Evolutionary conservation across 2,797 vertebrate species (phyloP), one percentile per base, ranked within the genome.

Genomic region (Brotula barbata): DNA sequence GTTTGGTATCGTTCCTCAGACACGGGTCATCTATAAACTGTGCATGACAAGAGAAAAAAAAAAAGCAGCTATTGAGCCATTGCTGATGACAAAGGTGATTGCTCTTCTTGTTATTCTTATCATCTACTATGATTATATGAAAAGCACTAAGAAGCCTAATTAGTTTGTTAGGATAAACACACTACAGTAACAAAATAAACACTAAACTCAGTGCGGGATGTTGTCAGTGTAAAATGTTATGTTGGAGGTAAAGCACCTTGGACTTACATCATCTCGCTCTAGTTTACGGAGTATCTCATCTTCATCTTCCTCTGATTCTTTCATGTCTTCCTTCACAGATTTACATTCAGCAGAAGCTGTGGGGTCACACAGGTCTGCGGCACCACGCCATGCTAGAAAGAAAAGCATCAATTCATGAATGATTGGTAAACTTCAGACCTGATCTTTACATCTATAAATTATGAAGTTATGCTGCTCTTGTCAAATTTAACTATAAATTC

Each of bases 11-110:
- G 6, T 91, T 93, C 77, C 72, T 88, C 73, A 93, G 78, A 47
- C 82, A 84, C 2, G 90, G 90, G 66, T 92, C 91, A 61, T 92
- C 89, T 47, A 92, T 85, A 75, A 92, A 92, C 91, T 92, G 71
- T 16, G 11, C 16, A 37, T 37, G n/a, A 17, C 37, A 36, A 49
- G 7, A 42, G 11, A 12, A 49, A 33, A 6, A 39, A 2, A 7
- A 36, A 39, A 2, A 7, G 13, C 9, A 36, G 8, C 13, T 10
- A 11, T 36, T 3, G 13, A 36, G 13, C 8, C 34, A 10, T 4
- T 39, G 15, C 37, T 39, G 37, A 39, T 39, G 37, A n/a, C 9
- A 2, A 7, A 15, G 37, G n/a, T 15, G 7, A 7, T 33, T 6
- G 25, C 25, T 28, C 25, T 28, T 28, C 25, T n/a, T n/a, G n/a